These are phyloP conservation scores for Ciconia maguari DNA, from an alignment of 2,113 vertebrate species.

Conservation along the genomic window DNA sequence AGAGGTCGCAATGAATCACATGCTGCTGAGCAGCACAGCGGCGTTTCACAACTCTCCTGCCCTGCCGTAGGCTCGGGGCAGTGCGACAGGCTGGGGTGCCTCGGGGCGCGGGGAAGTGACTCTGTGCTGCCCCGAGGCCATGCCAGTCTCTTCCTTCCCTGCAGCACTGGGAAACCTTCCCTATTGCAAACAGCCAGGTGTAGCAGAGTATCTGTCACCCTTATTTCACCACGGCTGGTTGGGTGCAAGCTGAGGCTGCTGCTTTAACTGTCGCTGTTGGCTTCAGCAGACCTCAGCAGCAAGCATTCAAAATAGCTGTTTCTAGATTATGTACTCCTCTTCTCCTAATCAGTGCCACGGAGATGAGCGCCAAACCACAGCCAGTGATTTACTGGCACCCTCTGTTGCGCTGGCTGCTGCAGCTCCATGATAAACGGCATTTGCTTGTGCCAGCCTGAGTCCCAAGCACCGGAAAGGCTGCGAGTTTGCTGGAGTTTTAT, in stretches of 20 bases:
- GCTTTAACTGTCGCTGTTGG: not conserved
- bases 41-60: not conserved
- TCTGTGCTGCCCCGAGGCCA: not conserved
- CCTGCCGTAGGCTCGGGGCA: not conserved
- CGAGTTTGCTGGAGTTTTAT: not conserved
- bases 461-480: not conserved
- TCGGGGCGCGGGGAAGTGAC: rapidly evolving
- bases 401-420: not conserved
- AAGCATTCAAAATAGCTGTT: not conserved
- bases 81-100: not conserved
- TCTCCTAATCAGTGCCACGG: not conserved
- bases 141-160: not conserved
- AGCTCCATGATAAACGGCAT: not conserved
- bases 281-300: not conserved
- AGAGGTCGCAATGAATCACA: rapidly evolving
- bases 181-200: not conserved
- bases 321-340: not conserved
- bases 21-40: not conserved
- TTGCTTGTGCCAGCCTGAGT: not conserved
- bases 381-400: not conserved
- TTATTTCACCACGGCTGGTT: rapidly evolving
- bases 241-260: not conserved
- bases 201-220: not conserved
- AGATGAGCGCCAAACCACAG: not conserved
- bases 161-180: not conserved